Percentiles rank a stretch among this genome's conserved stretches.
Conservation (phyloP, 2,888 invertebrate species). For the Agrochola lychnidis region DNA sequence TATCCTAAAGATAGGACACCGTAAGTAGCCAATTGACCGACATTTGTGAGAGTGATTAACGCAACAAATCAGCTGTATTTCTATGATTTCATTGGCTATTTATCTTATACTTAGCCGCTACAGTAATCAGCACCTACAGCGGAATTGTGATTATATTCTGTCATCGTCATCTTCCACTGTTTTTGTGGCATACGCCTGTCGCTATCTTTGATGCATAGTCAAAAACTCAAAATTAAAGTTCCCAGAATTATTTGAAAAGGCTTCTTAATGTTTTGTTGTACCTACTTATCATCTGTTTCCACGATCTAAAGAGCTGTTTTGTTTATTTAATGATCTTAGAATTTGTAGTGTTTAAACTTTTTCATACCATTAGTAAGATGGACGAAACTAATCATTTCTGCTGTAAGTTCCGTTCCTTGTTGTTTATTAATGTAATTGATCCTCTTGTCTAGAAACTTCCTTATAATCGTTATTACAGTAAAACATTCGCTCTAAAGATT, state of each 20-base stretch:
- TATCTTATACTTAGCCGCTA: conserved; percentile 21
- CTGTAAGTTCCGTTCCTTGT: neutral
- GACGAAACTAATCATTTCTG: neutral
- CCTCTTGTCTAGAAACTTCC: conserved; percentile 9
- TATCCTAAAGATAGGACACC: conserved; percentile 57
- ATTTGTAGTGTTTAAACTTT: conserved; percentile 3
- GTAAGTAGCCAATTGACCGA: conserved; percentile 74
- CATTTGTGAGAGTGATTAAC: conserved; percentile 63
- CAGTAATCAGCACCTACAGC: neutral
- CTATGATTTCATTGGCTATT: conserved; percentile 25
- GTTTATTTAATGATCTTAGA: conserved; percentile 2
- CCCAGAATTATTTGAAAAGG: neutral
- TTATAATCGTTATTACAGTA: neutral
- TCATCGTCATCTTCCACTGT: neutral
- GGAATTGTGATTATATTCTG: conserved; percentile 3
- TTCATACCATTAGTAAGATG: neutral
- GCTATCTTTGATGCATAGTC: too few species aligned
- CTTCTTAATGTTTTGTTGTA: neutral
- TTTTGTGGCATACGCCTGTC: neutral
- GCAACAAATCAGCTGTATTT: conserved; percentile 21
- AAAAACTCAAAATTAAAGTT: conserved; percentile 1
- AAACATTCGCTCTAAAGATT: conserved; percentile 16
- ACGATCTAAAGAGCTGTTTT: neutral
- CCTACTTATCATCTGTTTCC: neutral
- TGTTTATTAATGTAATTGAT: conserved; percentile 2